A percentile compares a stretch with the other conserved stretches of the same genome.
Conservation (phyloP, 2,113 vertebrate genomes). For the Potamarius usumacintae region DNA sequence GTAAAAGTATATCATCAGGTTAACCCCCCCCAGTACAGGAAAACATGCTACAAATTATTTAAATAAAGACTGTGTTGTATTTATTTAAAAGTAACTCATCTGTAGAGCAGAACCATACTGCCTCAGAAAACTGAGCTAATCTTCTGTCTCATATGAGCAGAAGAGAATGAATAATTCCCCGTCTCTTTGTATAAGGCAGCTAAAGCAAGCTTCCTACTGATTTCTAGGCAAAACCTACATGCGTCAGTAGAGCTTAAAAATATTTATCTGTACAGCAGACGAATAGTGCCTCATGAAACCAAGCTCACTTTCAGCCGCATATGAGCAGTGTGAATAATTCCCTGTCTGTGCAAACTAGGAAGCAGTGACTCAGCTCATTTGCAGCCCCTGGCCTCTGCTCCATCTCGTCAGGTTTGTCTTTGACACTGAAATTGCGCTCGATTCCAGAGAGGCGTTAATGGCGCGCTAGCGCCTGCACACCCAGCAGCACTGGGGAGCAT, state of each 20-base stretch:
- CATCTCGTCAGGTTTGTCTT: slow-evolving; percentile 18
- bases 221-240: not conserved
- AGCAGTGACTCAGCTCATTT: slow-evolving; percentile 34
- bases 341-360: not conserved
- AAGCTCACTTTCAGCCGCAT: not conserved
- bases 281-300: not conserved
- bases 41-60: not conserved
- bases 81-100: not conserved
- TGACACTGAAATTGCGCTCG: slow-evolving; percentile 18
- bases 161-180: not conserved
- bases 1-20: not conserved
- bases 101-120: not conserved
- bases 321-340: not conserved
- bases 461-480: slow-evolving; percentile 63
- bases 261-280: not conserved
- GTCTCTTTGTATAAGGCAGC: not conserved
- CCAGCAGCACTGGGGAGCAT: slow-evolving; percentile 61
- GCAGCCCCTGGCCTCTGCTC: slow-evolving; percentile 13
- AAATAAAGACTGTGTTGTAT: not conserved
- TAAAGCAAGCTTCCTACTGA: not conserved
- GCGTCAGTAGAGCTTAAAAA: not conserved
- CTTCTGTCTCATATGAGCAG: not conserved
- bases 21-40: not conserved
- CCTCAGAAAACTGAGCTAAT: not conserved
- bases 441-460: slow-evolving; percentile 53